Conservation (phyloP, 1,140 invertebrate genomes). For the Acyrthosiphon pisum region DNA sequence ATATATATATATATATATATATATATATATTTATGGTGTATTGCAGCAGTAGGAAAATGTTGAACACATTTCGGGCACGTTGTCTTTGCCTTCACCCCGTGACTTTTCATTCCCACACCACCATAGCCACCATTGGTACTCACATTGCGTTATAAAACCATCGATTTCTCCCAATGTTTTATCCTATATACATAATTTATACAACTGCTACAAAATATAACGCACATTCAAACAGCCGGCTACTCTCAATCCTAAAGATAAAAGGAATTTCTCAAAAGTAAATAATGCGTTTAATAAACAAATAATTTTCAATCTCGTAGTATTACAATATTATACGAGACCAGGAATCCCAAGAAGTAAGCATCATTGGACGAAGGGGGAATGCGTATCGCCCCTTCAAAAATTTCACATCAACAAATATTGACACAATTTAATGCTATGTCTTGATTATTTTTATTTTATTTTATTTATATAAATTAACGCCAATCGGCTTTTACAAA, state of each 20-base stretch:
- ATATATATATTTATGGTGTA: background rate
- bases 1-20: background rate
- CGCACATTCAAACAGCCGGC: background rate
- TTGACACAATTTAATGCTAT: background rate
- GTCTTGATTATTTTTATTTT: background rate
- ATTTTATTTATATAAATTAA: background rate
- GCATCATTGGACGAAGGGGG: background rate
- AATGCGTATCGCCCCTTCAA: background rate
- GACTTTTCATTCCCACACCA: background rate
- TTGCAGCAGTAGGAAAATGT: background rate
- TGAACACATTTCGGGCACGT: background rate
- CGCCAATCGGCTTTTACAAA: too few relatives aligned
- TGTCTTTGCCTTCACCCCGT: background rate
- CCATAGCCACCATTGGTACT: background rate
- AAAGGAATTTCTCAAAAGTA: constrained; percentile 13
- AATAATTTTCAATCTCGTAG: background rate
- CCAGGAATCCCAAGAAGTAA: background rate
- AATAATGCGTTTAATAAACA: background rate
- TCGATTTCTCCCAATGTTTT: background rate
- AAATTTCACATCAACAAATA: background rate
- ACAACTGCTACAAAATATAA: background rate
- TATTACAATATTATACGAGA: background rate
- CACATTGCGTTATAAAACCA: background rate
- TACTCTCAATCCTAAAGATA: constrained; percentile 2
- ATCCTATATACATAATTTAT: background rate